Evolutionary conservation across 2,797 vertebrate genomes (phyloP), one percentile per base, ranked within the genome.

Genomic region (Lepilemur ruficaudatus): DNA sequence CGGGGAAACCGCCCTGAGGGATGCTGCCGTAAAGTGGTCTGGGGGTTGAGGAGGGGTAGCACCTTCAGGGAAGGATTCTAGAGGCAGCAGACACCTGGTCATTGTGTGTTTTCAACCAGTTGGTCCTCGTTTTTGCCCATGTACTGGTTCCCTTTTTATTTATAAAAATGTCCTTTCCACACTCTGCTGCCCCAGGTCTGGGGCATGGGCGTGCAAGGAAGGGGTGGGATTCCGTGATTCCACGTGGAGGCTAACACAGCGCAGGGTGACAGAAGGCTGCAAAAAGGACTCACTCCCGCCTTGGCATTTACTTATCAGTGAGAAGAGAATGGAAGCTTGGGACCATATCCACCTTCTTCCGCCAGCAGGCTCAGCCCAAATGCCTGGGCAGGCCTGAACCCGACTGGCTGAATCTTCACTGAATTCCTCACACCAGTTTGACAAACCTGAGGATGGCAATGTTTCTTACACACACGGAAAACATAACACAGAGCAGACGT

Each of bases 331-430:
- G 15, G 11, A 59, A 83, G 72, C 70, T 57, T 81, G 76, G 91
- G 72, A 35, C 92, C 76, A 78, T 2, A 72, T 7, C 61, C 11
- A 11, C 52, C 81, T 59, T 59, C 82, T 76, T 82, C 35, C 7
- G 9, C 59, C 35, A 52, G 35, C 25, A 15, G 3, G 4, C 81
- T 73, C 41, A 8, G 35, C 69, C 88, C 35, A 41, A 28, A 69
- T 95, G 88, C 80, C 88, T 43, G 78, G 52, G 82, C 63, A 50
- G 61, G 83, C 48, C 50, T 72, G 92, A 84, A 82, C 72, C 57
- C 4, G 32, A 35, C 46, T 6, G 48, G 32, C 30, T 28, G 59
- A 72, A 46, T 75, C 76, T 63, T 80, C n/a, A 80, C 48, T 2
- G 11, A 80, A 78, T 73, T 70, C 78, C 96, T 93, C 43, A 18